Evolutionary conservation across 2,113 vertebrate species (phyloP).

Genomic region (Sclerurus mexicanus): DNA sequence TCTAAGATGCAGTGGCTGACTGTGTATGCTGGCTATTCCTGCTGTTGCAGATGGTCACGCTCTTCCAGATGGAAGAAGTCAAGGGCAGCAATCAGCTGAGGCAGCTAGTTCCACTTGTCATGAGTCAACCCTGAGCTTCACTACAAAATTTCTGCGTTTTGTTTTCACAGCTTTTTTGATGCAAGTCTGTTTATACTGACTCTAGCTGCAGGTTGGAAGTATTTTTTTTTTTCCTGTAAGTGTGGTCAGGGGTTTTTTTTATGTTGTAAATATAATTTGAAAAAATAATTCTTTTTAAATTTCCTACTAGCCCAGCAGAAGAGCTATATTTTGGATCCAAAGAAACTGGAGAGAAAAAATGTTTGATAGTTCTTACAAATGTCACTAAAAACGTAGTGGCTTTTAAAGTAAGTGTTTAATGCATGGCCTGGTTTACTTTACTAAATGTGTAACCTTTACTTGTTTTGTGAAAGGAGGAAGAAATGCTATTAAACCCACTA

Average conservation of each 20-base stretch:
- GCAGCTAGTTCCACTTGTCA: background rate
- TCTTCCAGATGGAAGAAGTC: background rate
- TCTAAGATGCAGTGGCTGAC: background rate
- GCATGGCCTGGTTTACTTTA: background rate
- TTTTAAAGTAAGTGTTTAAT: slow-evolving; percentile 86
- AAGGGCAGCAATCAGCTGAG: background rate
- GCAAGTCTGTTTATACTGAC: background rate
- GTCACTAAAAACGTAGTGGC: slow-evolving; percentile 94
- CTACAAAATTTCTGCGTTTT: background rate
- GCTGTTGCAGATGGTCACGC: background rate
- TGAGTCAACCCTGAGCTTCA: slow-evolving; percentile 8
- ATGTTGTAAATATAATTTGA: background rate
- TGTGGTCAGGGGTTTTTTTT: background rate
- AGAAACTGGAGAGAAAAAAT: slow-evolving; percentile 90
- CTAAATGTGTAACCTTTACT: background rate
- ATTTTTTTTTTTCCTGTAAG: background rate
- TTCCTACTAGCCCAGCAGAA: slow-evolving; percentile 87
- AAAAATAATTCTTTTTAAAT: background rate
- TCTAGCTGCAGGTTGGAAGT: background rate
- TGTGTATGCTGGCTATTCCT: background rate
- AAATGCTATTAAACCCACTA: background rate
- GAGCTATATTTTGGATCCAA: slow-evolving; percentile 92
- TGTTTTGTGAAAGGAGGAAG: background rate
- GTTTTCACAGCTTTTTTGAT: background rate
- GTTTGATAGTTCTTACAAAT: slow-evolving; percentile 92